Conservation (phyloP, 2,888 invertebrate species). For the Eilema caniola region DNA sequence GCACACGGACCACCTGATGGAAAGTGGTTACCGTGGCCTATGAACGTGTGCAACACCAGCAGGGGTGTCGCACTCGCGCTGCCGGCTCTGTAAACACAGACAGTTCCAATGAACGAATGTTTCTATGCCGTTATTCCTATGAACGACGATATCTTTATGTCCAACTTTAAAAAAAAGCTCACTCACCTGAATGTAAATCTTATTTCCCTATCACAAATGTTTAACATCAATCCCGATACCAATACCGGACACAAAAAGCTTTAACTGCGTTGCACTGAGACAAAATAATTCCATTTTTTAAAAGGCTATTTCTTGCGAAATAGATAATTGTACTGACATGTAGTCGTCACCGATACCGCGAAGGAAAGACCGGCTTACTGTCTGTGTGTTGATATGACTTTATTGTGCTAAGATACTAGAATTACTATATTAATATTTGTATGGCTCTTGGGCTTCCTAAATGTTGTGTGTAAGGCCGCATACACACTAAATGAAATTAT, state of each 20-base stretch:
- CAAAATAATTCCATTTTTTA: conserved; percentile 7
- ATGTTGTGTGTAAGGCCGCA: neutral
- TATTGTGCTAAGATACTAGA: neutral
- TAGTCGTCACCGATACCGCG: neutral
- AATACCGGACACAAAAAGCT: neutral
- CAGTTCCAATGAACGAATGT: no score
- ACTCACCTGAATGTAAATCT: neutral
- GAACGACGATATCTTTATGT: no score
- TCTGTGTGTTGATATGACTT: neutral
- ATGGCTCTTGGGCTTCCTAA: neutral
- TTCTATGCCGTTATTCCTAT: no score
- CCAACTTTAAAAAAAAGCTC: neutral
- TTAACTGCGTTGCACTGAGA: neutral
- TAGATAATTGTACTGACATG: neutral
- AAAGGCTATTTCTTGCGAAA: neutral
- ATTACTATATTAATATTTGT: neutral
- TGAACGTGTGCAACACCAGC: no score
- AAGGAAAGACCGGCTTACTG: neutral
- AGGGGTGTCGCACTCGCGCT: no score
- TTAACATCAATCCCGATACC: neutral
- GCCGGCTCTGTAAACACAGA: no score
- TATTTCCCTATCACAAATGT: neutral
- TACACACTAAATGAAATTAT: no score
- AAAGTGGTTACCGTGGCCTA: no score
- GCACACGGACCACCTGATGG: no score